phyloP scores from a whole-genome alignment of 2,888 invertebrate species.

The Sphecodes monilicornis region DNA sequence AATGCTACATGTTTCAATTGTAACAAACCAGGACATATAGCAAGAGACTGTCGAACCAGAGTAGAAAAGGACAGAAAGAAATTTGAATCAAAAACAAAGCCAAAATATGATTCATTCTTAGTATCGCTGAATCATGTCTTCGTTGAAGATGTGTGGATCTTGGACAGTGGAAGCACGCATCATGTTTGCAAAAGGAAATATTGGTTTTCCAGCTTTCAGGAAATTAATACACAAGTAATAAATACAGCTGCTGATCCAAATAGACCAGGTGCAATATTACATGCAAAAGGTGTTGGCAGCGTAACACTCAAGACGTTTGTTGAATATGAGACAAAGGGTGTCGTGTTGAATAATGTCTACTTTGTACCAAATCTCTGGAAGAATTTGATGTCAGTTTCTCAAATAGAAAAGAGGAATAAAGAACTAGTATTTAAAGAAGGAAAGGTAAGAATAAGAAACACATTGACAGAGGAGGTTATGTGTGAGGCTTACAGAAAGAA shows the following conservation, averaged over 20 bases:
- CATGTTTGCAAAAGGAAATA: constrained; percentile 29
- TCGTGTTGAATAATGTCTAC: too few species aligned
- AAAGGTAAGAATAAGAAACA: too few species aligned
- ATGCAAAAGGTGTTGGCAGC: constrained; percentile 17
- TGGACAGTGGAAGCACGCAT: constrained; percentile 31
- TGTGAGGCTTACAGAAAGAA: too few species aligned
- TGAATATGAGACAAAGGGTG: neutral
- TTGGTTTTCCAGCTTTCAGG: constrained; percentile 1
- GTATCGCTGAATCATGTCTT: constrained; percentile 4
- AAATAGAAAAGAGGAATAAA: too few species aligned
- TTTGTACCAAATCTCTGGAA: too few species aligned
- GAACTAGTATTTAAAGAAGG: too few species aligned
- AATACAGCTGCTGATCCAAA: constrained; percentile 33
- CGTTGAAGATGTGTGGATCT: constrained; percentile 13
- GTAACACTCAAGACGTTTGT: neutral
- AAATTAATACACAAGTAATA: constrained; percentile 4
- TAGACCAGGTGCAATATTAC: constrained; percentile 8
- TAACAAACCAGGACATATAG: too few species aligned
- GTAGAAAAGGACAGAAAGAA: too few species aligned
- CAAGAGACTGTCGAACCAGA: too few species aligned
- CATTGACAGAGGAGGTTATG: too few species aligned
- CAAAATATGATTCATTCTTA: constrained; percentile 3
- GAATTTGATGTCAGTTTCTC: too few species aligned
- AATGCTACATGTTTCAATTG: too few species aligned
- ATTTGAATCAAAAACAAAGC: neutral